phyloP scores from a whole-genome alignment of 2,888 invertebrate genomes.

The Amphipyra berbera region DNA sequence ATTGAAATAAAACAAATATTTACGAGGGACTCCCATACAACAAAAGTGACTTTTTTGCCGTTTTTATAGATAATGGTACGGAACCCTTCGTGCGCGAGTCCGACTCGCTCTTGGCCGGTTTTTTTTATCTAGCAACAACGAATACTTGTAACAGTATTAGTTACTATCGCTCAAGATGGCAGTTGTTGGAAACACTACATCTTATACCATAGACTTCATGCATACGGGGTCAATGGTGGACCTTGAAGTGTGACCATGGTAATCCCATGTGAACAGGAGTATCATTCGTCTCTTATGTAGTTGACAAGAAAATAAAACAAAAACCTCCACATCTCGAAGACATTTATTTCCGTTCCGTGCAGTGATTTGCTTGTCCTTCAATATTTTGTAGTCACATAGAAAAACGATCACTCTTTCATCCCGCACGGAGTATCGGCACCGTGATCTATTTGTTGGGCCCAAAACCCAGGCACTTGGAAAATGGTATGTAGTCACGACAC shows the following conservation, averaged over 20 bases:
- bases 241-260: no score
- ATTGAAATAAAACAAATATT: no score
- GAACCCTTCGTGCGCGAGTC: no score
- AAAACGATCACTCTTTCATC: slow-evolving; percentile 64
- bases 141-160: no score
- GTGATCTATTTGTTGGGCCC: slow-evolving; percentile 80
- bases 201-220: not conserved
- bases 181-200: not conserved
- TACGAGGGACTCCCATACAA: no score
- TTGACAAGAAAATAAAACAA: slow-evolving; percentile 29
- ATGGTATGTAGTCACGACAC: slow-evolving; percentile 79
- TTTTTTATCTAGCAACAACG: no score
- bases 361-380: slow-evolving; percentile 51
- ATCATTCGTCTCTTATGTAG: not conserved
- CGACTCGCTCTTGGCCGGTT: no score
- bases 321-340: slow-evolving; percentile 6
- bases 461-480: slow-evolving; percentile 79
- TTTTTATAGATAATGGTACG: no score
- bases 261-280: not conserved
- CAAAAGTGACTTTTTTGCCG: no score
- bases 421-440: slow-evolving; percentile 61
- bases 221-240: not conserved
- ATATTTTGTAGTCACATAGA: slow-evolving; percentile 63
- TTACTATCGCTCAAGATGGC: no score
- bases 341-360: slow-evolving; percentile 45